Evolutionary conservation across 2,888 invertebrate species (phyloP).

Genomic region (Amiota minor): DNA sequence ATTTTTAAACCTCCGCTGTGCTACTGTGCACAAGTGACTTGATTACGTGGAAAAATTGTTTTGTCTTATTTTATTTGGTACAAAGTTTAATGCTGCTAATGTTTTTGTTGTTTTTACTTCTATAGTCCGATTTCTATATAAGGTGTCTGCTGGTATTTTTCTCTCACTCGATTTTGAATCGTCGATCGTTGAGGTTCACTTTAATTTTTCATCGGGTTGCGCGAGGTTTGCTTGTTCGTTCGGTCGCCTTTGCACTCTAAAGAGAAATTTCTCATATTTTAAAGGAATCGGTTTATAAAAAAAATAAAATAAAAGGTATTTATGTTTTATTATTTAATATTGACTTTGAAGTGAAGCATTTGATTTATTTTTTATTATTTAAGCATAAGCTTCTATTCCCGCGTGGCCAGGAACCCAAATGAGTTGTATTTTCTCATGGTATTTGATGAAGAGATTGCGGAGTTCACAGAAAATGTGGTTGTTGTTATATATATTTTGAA

Average conservation of each 20-base stretch:
- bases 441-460: no score
- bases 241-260: conserved; percentile 32
- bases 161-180: conserved; percentile 53
- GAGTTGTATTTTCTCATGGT: background rate
- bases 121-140: no score
- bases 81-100: conserved; percentile 11
- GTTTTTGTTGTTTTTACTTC: conserved; percentile 15
- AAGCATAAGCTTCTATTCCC: no score
- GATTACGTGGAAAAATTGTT: conserved; percentile 37
- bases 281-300: conserved; percentile 28
- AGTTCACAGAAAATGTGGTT: no score
- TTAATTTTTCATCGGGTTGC: background rate
- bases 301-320: conserved; percentile 45
- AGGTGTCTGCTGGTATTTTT: background rate
- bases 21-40: conserved; percentile 45
- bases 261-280: conserved; percentile 26
- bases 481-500: no score
- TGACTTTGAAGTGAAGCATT: background rate
- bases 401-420: no score
- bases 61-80: conserved; percentile 19
- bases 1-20: conserved; percentile 34
- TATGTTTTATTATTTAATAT: background rate
- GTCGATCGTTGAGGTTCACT: conserved; percentile 58
- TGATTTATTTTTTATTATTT: background rate
- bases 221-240: conserved; percentile 32